Percentiles rank a stretch among this genome's conserved stretches.
phyloP scores from a whole-genome alignment of 2,113 vertebrate genomes.

The Hyla sarda region DNA sequence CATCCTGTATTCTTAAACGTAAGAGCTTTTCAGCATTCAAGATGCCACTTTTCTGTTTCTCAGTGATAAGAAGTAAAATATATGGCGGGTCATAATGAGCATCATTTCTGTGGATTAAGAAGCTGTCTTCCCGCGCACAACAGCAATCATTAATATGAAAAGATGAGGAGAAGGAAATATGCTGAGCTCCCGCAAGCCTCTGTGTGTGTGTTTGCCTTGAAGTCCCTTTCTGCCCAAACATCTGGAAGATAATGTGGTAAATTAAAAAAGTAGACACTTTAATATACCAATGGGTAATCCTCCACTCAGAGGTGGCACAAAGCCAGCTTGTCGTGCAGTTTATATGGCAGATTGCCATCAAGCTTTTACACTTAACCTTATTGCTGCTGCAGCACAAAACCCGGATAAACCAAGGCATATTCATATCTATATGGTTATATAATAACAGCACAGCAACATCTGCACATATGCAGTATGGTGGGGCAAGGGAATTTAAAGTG shows the following conservation, averaged over 20 bases:
- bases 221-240: constrained; percentile 69
- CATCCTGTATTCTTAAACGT: neutral
- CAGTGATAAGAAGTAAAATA: constrained; percentile 50
- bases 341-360: constrained; percentile 60
- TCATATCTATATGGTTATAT: constrained; percentile 5
- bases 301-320: constrained; percentile 62
- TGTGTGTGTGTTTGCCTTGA: constrained; percentile 72
- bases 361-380: constrained; percentile 57
- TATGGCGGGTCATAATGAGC: constrained; percentile 47
- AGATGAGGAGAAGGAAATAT: constrained; percentile 74
- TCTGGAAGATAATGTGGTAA: constrained; percentile 70
- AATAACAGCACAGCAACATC: neutral
- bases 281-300: constrained; percentile 66
- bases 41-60: constrained; percentile 34
- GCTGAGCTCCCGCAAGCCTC: constrained; percentile 73
- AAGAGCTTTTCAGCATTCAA: constrained; percentile 34
- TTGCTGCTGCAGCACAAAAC: constrained; percentile 18
- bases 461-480: neutral
- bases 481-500: neutral
- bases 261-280: constrained; percentile 72
- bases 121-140: constrained; percentile 70
- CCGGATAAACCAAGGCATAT: neutral
- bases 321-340: constrained; percentile 63
- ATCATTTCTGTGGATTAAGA: constrained; percentile 44
- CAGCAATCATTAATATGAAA: constrained; percentile 75